Conservation (phyloP, 1,140 invertebrate species). For the fruit fly (Drosophila melanogaster) region Release_6_plus_ISO1_MT NT_033777.3:18063001-18063500, state of each 20-base stretch:
- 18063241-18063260: slow-evolving; percentile 2
- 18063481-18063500: slow-evolving; percentile 9
- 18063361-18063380: slow-evolving; percentile 23
- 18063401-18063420: slow-evolving; percentile 32
- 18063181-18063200: no score
- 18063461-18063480: slow-evolving; percentile 8
- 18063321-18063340: slow-evolving; percentile 39
- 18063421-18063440: slow-evolving; percentile 69
- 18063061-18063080: no score
- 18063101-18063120: no score
- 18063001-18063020: no score
- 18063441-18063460: slow-evolving; percentile 28
- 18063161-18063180: no score
- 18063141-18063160: no score
- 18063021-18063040: no score
- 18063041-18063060: no score
- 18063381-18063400: slow-evolving; percentile 3
- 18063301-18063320: slow-evolving; percentile 26
- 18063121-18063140: no score
- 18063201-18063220: neutral
- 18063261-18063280: slow-evolving; percentile 22
- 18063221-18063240: neutral
- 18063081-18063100: no score
- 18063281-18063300: slow-evolving; percentile 19
- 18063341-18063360: slow-evolving; percentile 51